A percentile compares a stretch with the other conserved stretches of the same genome.
phyloP scores from a whole-genome alignment of 2,797 vertebrate species.

The Mergus octosetaceus region DNA sequence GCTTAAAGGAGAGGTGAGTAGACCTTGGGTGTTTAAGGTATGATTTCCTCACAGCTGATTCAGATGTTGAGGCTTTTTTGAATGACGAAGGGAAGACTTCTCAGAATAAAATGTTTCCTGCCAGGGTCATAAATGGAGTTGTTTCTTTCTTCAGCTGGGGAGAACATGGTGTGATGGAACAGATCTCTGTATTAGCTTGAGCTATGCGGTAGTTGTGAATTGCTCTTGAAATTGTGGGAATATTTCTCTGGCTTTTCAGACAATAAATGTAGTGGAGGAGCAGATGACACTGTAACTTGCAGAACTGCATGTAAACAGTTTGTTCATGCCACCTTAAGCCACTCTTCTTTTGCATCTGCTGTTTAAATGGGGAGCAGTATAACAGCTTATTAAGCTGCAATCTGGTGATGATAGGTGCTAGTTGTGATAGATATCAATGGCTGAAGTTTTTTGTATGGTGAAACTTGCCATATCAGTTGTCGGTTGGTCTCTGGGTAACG shows the following conservation, averaged over 20 bases:
- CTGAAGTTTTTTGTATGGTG: background rate
- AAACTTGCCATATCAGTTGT: background rate
- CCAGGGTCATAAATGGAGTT: background rate
- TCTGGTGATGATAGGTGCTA: background rate
- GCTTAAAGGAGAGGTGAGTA: background rate
- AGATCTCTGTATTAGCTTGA: background rate
- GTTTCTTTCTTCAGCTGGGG: background rate
- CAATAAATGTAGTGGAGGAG: background rate
- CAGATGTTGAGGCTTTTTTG: background rate
- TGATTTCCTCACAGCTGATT: background rate
- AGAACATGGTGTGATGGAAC: background rate
- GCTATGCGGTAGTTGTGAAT: background rate
- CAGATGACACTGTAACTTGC: background rate
- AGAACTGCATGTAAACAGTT: background rate
- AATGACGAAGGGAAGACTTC: background rate
- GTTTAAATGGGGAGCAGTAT: too few species aligned
- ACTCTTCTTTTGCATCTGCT: too few species aligned
- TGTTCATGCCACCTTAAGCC: background rate
- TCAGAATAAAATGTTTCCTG: background rate
- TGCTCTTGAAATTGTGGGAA: background rate
- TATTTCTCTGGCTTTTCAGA: background rate
- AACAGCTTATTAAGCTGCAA: background rate
- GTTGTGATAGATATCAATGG: background rate
- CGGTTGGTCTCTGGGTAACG: accelerated
- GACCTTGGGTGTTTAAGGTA: background rate